Conservation (phyloP, 2,113 vertebrate genomes). For the Calonectris borealis region DNA sequence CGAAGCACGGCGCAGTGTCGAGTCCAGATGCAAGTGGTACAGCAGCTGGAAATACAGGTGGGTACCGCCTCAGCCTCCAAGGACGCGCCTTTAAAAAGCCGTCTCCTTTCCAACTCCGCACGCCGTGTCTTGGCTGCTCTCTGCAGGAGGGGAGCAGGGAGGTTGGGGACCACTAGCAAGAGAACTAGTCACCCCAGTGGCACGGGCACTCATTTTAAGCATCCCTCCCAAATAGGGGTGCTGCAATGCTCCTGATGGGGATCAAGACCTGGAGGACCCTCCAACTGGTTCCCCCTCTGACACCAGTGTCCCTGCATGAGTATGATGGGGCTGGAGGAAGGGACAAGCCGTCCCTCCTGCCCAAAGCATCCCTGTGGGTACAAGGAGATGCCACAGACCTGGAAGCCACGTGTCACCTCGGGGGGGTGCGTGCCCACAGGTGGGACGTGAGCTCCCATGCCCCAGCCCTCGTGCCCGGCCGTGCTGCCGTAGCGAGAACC, state of each 20-base stretch:
- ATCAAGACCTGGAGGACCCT: not conserved
- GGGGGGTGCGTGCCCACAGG: not conserved
- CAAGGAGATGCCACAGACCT: not conserved
- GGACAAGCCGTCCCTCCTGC: not conserved
- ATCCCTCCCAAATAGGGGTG: not conserved
- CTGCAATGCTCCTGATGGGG: not conserved
- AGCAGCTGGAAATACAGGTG: constrained; percentile 99
- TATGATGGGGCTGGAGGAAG: not conserved
- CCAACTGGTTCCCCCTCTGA: accelerated
- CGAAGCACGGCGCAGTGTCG: constrained; percentile 98
- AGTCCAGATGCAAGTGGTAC: constrained; percentile 99
- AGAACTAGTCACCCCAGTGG: not conserved
- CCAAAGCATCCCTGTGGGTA: not conserved
- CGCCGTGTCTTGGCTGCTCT: not conserved
- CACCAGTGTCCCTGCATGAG: not conserved
- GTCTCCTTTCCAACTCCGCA: accelerated
- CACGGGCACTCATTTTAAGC: not conserved
- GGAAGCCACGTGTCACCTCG: not conserved
- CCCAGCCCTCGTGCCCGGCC: not conserved
- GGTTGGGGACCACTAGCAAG: accelerated
- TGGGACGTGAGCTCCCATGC: not conserved
- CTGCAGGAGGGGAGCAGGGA: not conserved
- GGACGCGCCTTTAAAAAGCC: accelerated
- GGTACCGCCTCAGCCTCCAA: not conserved
- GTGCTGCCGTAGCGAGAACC: not conserved